Evolutionary conservation across 2,797 vertebrate species (phyloP).

Genomic region (Lacerta bilineata): DNA sequence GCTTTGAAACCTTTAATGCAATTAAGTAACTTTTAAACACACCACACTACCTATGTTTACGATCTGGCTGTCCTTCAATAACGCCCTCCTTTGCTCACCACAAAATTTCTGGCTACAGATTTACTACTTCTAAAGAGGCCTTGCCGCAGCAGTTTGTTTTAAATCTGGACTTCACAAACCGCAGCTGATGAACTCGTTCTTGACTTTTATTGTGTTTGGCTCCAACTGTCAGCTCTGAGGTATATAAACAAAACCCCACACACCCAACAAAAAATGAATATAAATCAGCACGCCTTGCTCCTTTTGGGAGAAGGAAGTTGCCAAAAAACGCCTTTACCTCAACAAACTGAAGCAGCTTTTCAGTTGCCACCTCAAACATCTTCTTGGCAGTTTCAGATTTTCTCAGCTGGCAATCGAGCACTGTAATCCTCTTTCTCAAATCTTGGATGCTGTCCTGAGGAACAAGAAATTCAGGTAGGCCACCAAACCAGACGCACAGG

Average conservation of each 20-base stretch:
- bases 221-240: no score
- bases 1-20: not conserved
- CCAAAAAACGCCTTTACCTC: slow-evolving; percentile 82
- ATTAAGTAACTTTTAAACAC: not conserved
- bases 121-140: not conserved
- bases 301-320: not conserved
- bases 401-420: slow-evolving; percentile 92
- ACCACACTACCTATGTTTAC: not conserved
- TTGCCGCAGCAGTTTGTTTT: not conserved
- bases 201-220: not conserved
- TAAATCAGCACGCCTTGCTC: not conserved
- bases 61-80: not conserved
- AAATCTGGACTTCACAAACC: not conserved
- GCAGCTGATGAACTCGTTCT: not conserved
- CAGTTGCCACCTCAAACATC: slow-evolving; percentile 88
- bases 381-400: slow-evolving; percentile 89
- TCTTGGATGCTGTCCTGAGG: slow-evolving; percentile 86
- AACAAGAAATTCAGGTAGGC: slow-evolving; percentile 37
- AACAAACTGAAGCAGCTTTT: slow-evolving; percentile 91
- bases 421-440: slow-evolving; percentile 86
- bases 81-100: not conserved
- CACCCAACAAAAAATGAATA: not conserved
- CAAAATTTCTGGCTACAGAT: not conserved
- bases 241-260: not conserved
- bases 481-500: not conserved